phyloP scores from a whole-genome alignment of 2,797 vertebrate genomes.

The Schizopygopsis pylzovi region DNA sequence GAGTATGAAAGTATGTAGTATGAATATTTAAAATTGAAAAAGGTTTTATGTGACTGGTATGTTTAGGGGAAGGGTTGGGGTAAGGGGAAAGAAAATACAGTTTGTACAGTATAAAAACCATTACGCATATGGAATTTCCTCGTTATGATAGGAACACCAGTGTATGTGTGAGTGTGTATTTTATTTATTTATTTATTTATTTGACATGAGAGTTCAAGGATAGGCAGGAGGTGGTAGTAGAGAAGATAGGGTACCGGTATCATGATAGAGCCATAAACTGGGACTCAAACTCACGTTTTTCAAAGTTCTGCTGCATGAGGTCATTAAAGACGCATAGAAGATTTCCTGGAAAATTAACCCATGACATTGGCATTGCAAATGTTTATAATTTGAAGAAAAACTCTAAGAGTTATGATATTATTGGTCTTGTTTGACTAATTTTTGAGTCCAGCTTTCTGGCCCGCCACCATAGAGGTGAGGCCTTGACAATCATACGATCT shows the following conservation, averaged over 20 bases:
- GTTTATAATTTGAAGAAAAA: constrained; percentile 1
- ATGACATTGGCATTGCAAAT: neutral
- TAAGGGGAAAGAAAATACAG: too few species aligned
- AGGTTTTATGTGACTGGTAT: too few species aligned
- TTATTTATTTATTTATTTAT: neutral
- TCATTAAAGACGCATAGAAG: neutral
- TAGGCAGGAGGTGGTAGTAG: neutral
- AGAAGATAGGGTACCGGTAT: neutral
- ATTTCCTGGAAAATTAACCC: neutral
- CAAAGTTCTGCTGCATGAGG: neutral
- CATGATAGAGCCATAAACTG: neutral
- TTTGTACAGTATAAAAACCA: neutral
- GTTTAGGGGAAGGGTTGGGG: too few species aligned
- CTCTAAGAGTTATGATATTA: constrained; percentile 1
- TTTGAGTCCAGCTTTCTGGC: neutral
- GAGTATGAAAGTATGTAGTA: too few species aligned
- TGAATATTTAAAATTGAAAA: too few species aligned
- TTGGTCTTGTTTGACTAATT: neutral
- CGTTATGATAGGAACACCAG: too few species aligned
- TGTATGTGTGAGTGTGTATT: neutral
- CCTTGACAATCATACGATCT: neutral
- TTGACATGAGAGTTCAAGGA: neutral
- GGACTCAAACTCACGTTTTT: neutral
- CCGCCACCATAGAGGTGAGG: neutral
- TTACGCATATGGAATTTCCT: neutral